Base-by-base conservation (phyloP, 2,888 invertebrate species). In the Agrotis segetum region DNA sequence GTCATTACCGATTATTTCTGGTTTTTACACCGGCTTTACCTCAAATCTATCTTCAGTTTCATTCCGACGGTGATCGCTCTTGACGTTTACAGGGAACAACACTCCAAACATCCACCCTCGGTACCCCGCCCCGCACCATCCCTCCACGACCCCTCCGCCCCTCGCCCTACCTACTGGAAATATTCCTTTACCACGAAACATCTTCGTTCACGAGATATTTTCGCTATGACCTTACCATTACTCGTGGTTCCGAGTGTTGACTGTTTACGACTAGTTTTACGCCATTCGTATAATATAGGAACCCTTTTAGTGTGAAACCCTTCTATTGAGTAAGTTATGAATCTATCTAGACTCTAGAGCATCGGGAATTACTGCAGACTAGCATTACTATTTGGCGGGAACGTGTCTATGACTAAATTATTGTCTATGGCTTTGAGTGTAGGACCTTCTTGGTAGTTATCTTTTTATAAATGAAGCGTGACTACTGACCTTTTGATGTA, bases 81-180 rank as follows among this genome's bases (percentile, higher is more conserved):
- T 92, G 94, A 94, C 94, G 92, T 93, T 93, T 92, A 94, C 94
- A 94, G 89, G 86, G 93, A 93, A 94, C 92, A 91, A 93, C 94
- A 94, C 93, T 94, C 89, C 85, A 82, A 85, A 77, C 85, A 80
- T 61, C 77, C 77, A 71, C 85, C 79, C 79, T 74, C 59, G 64
- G 59, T 71, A 67, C 68, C 73, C 78, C 68, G 71, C 56, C 73
- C 70, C 69, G 66, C 71, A 13, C 60, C 66, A 49, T 81, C 64
- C 69, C 64, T 40, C 56, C 19, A n/a, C 64, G 29, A 40, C 66
- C 73, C 75, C 76, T 59, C 52, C 69, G 70, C 79, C 81, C 64
- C 69, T 55, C 53, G 19, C 62, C 62, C 63, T 71, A 74, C 82
- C 81, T 79, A 81, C 85, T 80, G 79, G 81, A 83, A 85, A 83